Base-by-base conservation (phyloP, 37 sponge, comb jelly and placozoan genomes). In the Ephydatia muelleri region DNA sequence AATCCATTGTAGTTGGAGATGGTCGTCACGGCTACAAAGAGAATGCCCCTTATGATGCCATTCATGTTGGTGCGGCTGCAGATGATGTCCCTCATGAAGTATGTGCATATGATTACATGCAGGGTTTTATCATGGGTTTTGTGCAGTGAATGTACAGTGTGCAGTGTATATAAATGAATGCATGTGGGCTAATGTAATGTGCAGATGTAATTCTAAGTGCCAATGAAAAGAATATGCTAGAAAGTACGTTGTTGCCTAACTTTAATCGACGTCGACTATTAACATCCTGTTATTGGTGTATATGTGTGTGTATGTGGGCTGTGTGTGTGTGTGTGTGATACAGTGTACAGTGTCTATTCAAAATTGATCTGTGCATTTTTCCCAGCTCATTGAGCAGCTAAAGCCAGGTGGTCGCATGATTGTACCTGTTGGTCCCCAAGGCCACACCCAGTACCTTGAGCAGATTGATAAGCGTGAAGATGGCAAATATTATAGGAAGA, bases 51-150 rank as follows among this genome's bases (percentile, higher is more conserved):
- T 98, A 88, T 77, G 99, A 98, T 94, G 95, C 95, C 48, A 98
- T 98, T 38, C 99, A 98, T 79, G 99, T 98, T 34, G 99, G 99
- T 43, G 99, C 99, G 68, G 99, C 99, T 36, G 96, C 99, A 27
- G 85, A 88, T 16, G 80, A 26, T 3, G 83, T 93, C 3, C 97
- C 99, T 13, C 76, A 90, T 40, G 90, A 96, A 28, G 70, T 68
- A 68, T 3, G 70, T 26, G 47, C 4, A 43, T 8, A n/a, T n/a
- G n/a, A n/a, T n/a, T n/a, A n/a, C n/a, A n/a, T n/a, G n/a, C n/a
- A n/a, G n/a, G n/a, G n/a, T n/a, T n/a, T n/a, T n/a, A n/a, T n/a
- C n/a, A n/a, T n/a, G n/a, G n/a, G n/a, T n/a, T n/a, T n/a, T n/a
- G n/a, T n/a, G n/a, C n/a, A n/a, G n/a, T n/a, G n/a, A n/a, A n/a